Percentiles rank a stretch among this genome's conserved stretches.
Evolutionary conservation across 2,797 vertebrate genomes (phyloP).

Genomic region (Falco berigora): DNA sequence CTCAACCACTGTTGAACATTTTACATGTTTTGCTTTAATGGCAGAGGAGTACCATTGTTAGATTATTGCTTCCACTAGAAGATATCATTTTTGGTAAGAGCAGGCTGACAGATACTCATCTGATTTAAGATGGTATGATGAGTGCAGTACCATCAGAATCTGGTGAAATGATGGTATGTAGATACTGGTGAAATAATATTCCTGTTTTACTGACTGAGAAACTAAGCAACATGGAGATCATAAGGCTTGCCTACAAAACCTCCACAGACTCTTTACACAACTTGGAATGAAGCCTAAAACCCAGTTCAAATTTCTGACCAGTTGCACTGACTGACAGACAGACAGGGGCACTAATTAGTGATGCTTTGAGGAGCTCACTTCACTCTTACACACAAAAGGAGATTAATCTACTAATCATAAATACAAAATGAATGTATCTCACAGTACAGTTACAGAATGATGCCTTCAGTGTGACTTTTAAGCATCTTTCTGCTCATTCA

Average conservation of each 20-base stretch:
- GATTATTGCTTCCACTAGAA: not conserved
- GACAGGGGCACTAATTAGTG: not conserved
- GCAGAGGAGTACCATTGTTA: not conserved
- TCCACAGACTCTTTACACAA: not conserved
- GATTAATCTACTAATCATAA: not conserved
- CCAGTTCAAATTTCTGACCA: not conserved
- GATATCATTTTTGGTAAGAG: not conserved
- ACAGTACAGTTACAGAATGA: not conserved
- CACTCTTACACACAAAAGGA: not conserved
- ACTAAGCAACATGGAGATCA: not conserved
- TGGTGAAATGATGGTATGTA: not conserved
- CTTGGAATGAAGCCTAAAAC: not conserved
- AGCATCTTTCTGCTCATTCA: constrained; percentile 43
- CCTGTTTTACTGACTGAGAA: not conserved
- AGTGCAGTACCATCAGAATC: not conserved
- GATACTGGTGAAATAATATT: not conserved
- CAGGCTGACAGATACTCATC: not conserved
- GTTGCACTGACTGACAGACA: not conserved
- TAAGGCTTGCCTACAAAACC: not conserved
- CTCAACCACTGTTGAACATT: not conserved
- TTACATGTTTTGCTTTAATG: not conserved
- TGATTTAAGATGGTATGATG: not conserved
- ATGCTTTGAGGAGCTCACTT: not conserved
- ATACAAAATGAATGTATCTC: not conserved
- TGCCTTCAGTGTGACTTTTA: constrained; percentile 3